Evolutionary conservation across 2,888 invertebrate species (phyloP).

Genomic region (Drosophila antonietae): DNA sequence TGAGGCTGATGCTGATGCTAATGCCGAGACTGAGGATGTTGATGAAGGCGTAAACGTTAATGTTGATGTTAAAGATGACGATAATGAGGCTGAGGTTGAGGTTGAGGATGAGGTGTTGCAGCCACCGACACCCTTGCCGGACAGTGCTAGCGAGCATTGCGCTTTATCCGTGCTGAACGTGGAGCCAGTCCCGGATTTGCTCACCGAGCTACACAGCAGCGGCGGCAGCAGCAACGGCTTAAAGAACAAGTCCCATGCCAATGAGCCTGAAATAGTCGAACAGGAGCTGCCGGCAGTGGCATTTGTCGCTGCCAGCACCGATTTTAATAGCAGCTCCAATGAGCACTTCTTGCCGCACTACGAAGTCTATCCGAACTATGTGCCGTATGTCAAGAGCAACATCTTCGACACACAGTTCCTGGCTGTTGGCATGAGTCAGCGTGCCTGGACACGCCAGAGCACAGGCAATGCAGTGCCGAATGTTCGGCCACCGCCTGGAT

Average conservation of each 20-base stretch:
- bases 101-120: neutral
- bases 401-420: conserved; percentile 57
- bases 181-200: conserved; percentile 8
- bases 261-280: neutral
- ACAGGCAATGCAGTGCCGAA: neutral
- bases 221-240: conserved; percentile 3
- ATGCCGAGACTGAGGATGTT: too few relatives aligned
- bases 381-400: neutral
- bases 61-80: too few relatives aligned
- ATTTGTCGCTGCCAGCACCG: conserved; percentile 19
- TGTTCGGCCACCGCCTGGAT: conserved; percentile 52
- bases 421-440: conserved; percentile 38
- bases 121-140: neutral
- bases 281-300: conserved; percentile 8
- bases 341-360: neutral
- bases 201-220: conserved; percentile 12
- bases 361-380: neutral
- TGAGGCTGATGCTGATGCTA: too few relatives aligned
- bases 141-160: conserved; percentile 15
- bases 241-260: neutral
- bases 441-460: conserved; percentile 18
- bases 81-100: neutral
- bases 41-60: too few relatives aligned
- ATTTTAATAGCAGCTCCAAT: neutral
- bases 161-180: neutral